phyloP scores from a whole-genome alignment of 2,888 invertebrate species.

The Campopleginae sp. region DNA sequence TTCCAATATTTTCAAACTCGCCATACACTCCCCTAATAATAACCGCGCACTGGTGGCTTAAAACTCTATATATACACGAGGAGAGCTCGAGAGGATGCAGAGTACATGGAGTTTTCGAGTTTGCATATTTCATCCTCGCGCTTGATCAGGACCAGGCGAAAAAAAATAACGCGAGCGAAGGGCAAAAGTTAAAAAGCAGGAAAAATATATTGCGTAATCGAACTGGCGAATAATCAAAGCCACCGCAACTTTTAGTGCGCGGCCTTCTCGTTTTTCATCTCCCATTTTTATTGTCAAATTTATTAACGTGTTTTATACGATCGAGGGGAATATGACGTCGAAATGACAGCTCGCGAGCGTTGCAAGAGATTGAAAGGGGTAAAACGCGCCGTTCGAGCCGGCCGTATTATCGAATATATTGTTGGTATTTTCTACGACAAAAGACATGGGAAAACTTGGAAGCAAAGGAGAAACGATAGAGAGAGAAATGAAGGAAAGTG shows the following conservation, averaged over 20 bases:
- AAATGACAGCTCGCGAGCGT: constrained; percentile 7
- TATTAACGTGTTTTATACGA: constrained; percentile 10
- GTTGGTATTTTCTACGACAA: constrained; percentile 55
- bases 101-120: constrained; percentile 38
- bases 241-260: constrained; percentile 16
- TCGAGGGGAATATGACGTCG: too few species aligned
- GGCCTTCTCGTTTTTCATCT: background rate
- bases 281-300: background rate
- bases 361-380: constrained; percentile 50
- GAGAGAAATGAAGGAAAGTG: background rate
- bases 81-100: constrained; percentile 8
- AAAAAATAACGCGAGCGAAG: background rate
- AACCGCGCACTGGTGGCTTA: background rate
- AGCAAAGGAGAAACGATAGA: background rate
- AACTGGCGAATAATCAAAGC: constrained; percentile 37
- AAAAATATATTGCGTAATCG: constrained; percentile 46
- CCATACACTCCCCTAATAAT: background rate
- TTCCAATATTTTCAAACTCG: background rate
- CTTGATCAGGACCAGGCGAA: background rate
- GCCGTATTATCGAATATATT: constrained; percentile 61
- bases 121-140: constrained; percentile 13
- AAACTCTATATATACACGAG: background rate
- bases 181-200: background rate
- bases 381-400: constrained; percentile 5
- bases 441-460: constrained; percentile 48